A percentile compares a stretch with the other conserved stretches of the same genome.
phyloP scores from a whole-genome alignment of 2,113 vertebrate species.

The Hemiprocne comata region DNA sequence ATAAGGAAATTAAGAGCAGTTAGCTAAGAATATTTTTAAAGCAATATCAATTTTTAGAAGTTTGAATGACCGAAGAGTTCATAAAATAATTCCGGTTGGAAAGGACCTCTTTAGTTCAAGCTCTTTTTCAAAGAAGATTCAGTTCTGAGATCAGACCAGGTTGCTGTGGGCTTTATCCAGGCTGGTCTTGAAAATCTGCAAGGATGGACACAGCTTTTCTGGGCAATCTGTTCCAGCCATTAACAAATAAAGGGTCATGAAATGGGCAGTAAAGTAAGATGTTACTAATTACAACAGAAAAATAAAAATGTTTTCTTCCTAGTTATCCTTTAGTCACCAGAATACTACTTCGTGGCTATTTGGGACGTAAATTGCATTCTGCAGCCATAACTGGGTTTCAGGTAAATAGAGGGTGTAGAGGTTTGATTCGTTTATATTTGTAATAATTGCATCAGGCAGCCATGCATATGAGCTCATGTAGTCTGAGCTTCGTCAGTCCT shows the following conservation, averaged over 20 bases:
- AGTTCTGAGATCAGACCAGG: background rate
- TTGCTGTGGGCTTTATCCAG: background rate
- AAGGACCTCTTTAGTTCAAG: background rate
- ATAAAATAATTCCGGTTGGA: background rate
- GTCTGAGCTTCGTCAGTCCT: background rate
- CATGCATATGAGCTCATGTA: background rate
- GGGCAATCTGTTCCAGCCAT: background rate
- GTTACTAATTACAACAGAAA: background rate
- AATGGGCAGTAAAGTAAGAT: background rate
- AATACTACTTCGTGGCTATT: background rate
- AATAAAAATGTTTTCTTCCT: background rate
- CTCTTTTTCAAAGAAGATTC: background rate
- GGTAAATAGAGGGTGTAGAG: background rate
- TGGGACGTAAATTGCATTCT: background rate
- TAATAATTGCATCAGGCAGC: background rate
- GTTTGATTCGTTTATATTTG: background rate
- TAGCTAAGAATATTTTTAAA: background rate
- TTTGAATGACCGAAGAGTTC: background rate
- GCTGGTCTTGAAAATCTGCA: background rate
- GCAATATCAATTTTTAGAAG: background rate
- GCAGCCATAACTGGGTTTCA: background rate
- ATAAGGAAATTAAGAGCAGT: background rate
- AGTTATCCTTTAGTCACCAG: background rate
- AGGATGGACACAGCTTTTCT: background rate
- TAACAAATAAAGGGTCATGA: background rate